A percentile compares a stretch with the other conserved stretches of the same genome.
Evolutionary conservation across 2,888 invertebrate genomes (phyloP).

Genomic region (Homarus gammarus): DNA sequence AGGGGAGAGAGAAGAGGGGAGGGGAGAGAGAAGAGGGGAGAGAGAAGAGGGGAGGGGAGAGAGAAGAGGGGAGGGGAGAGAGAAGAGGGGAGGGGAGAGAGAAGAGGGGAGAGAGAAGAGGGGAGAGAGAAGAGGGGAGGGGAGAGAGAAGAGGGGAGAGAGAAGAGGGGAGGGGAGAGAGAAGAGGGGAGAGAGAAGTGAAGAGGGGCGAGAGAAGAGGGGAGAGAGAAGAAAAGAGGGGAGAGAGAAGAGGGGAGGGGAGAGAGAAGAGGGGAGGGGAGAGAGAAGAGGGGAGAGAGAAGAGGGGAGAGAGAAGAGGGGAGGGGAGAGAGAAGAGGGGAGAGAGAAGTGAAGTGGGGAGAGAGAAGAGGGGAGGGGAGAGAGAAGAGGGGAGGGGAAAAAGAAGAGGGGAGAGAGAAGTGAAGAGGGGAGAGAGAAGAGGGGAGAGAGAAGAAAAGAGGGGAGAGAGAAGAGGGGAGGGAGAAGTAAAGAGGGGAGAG

Average conservation of each 20-base stretch:
- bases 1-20: background rate
- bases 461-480: background rate
- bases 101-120: background rate
- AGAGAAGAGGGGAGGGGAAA: background rate
- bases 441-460: background rate
- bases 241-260: too few relatives aligned
- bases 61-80: background rate
- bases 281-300: background rate
- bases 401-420: conserved; percentile 10
- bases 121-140: conserved; percentile 37
- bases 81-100: background rate
- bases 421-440: background rate
- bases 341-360: background rate
- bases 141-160: conserved; percentile 27
- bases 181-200: background rate
- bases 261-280: background rate
- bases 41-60: background rate
- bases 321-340: background rate
- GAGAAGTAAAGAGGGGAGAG: background rate
- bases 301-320: background rate
- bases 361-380: background rate
- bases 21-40: background rate
- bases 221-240: background rate
- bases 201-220: background rate
- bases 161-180: too few relatives aligned